Evolutionary conservation across 2,888 invertebrate species (phyloP), one percentile per base, ranked within the genome.

Genomic region (Cheilosia vulpina): DNA sequence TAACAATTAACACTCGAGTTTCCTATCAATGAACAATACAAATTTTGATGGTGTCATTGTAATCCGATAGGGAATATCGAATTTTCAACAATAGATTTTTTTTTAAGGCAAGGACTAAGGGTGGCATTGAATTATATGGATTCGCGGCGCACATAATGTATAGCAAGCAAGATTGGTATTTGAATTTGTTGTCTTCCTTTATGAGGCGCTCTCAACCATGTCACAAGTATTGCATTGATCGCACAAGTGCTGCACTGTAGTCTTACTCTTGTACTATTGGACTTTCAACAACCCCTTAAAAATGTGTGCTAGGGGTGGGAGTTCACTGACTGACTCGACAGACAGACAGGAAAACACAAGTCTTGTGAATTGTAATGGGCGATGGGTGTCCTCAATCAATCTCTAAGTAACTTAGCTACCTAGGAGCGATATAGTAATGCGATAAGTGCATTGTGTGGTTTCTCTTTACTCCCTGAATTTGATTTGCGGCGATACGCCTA

Each of bases 361-460:
- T 38, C 65, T 45, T 45, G 1, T 19, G 17, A 47, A 68, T 19
- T 52, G 52, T 62, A 19, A 68, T 52, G 62, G 62, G 80, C 34
- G 57, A 68, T 52, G 62, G 66, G 75, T 43, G 63, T 81, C 58
- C 76, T 76, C 53, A 34, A 68, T 63, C 68, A 73, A 57, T 78
- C 63, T 76, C 52, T 77, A 68, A 62, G 78, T 83, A 68, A 47
- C 53, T 17, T 69, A 38, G 9, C 31, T 58, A 45, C 21, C 47
- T 19, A 60, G 50, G 55, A 75, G 73, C 50, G 85, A 80, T 77
- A 77, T 68, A 77, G 81, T 81, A 81, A 81, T 76, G 68, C 77
- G 81, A 85, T 81, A 85, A 85, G 85, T 81, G 85, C 85, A 85
- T 85, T 81, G 72, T 85, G 81, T 72, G 85, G 76, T 85, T 80